These are phyloP conservation scores for Heliconius himera DNA, from an alignment of 1,140 invertebrate genomes.

Conservation along the genomic window DNA sequence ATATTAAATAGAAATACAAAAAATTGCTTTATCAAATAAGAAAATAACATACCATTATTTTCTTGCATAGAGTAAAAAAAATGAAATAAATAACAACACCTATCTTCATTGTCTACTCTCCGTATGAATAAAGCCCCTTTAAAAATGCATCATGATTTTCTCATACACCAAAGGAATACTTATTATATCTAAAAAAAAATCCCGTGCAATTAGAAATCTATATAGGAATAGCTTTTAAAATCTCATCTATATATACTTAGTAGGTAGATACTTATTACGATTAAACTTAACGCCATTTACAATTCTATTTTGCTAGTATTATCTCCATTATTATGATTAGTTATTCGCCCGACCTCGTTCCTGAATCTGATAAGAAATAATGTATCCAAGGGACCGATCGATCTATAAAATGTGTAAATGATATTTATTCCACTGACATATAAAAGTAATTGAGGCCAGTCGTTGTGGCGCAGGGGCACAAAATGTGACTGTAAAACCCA, in stretches of 20 bases:
- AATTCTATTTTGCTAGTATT: not conserved
- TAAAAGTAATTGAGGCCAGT: too few relatives aligned
- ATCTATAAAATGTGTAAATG: constrained; percentile 9
- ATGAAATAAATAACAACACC: too few relatives aligned
- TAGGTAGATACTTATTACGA: not conserved
- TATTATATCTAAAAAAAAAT: too few relatives aligned
- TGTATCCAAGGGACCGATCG: constrained; percentile 6
- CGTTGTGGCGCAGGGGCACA: too few relatives aligned
- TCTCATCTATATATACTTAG: not conserved
- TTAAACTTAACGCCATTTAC: not conserved
- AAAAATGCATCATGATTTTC: not conserved
- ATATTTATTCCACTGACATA: not conserved
- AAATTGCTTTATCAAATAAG: too few relatives aligned
- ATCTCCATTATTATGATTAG: constrained; percentile 10
- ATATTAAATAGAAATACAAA: too few relatives aligned
- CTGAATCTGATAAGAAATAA: constrained; percentile 17
- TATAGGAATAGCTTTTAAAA: not conserved
- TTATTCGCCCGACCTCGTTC: constrained; percentile 3
- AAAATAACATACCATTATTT: too few relatives aligned
- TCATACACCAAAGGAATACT: too few relatives aligned
- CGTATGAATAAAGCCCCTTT: too few relatives aligned
- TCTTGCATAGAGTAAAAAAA: too few relatives aligned
- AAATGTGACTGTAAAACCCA: too few relatives aligned
- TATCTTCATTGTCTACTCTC: not conserved
- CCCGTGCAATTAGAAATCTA: too few relatives aligned